These are phyloP conservation scores for Arothron firmamentum DNA, from an alignment of 2,113 vertebrate species.

Conservation along the genomic window DNA sequence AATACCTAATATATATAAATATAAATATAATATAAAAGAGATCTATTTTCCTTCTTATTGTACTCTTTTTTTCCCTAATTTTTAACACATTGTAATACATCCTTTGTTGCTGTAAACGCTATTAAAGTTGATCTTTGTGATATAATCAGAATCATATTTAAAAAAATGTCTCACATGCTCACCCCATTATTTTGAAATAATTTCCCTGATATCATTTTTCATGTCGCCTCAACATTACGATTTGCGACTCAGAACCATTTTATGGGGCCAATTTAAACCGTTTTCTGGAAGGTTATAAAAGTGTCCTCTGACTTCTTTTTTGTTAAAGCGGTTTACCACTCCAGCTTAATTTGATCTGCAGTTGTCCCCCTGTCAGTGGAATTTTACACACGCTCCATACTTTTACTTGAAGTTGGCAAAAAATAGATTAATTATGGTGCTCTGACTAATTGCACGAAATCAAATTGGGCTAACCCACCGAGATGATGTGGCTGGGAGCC, in stretches of 20 bases:
- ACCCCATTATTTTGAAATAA: background rate
- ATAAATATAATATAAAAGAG: background rate
- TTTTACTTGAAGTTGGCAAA: too few relatives aligned
- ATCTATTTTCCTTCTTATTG: background rate
- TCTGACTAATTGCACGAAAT: too few relatives aligned
- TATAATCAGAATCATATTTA: too few relatives aligned
- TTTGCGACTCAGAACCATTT: background rate
- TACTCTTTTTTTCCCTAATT: background rate
- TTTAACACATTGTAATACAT: background rate
- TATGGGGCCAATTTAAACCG: slow-evolving; percentile 2
- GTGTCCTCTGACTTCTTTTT: background rate
- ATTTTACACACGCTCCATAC: too few relatives aligned
- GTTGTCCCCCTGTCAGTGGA: background rate
- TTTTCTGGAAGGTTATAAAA: slow-evolving; percentile 2
- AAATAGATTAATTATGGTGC: too few relatives aligned
- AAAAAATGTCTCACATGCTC: too few relatives aligned
- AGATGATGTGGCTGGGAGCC: too few relatives aligned
- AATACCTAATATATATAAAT: too few relatives aligned
- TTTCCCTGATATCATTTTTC: too few relatives aligned
- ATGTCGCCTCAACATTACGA: background rate
- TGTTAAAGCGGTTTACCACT: background rate
- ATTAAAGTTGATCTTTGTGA: too few relatives aligned
- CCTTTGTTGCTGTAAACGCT: background rate
- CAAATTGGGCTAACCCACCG: too few relatives aligned
- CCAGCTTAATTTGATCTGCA: background rate